Percentiles rank a stretch among this genome's conserved stretches.
These are phyloP conservation scores for Tipula vernalis DNA, from an alignment of 2,888 invertebrate genomes.

Conservation along the genomic window DNA sequence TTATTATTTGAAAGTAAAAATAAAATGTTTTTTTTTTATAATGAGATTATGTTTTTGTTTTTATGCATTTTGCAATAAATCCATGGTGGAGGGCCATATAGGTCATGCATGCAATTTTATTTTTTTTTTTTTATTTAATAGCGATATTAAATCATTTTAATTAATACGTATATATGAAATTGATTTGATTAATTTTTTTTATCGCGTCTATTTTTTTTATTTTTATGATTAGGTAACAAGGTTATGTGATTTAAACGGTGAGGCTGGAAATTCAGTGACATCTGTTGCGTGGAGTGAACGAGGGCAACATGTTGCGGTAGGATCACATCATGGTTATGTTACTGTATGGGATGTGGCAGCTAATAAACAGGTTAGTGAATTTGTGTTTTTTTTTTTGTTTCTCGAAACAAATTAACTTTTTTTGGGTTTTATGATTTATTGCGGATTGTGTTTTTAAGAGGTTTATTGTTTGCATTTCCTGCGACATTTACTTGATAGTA, in stretches of 20 bases:
- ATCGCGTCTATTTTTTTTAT: neutral
- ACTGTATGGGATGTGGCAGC: constrained; percentile 97
- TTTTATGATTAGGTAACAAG: constrained; percentile 58
- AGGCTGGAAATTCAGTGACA: constrained; percentile 82
- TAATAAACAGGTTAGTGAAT: constrained; percentile 57
- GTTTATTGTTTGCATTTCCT: neutral
- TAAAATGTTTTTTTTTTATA: neutral
- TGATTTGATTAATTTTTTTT: neutral
- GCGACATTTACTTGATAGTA: neutral
- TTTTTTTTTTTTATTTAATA: neutral
- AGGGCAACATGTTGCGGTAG: constrained; percentile 92
- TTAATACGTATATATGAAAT: neutral
- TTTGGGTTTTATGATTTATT: neutral
- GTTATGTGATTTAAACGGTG: constrained; percentile 86
- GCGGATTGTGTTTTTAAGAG: neutral
- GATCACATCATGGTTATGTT: constrained; percentile 92
- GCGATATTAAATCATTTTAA: neutral
- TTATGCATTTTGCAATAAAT: neutral
- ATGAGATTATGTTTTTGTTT: neutral
- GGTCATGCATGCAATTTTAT: neutral
- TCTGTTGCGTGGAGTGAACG: constrained; percentile 98
- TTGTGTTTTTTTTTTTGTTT: neutral
- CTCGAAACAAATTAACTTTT: neutral
- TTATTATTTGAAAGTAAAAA: neutral
- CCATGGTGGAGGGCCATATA: neutral